A percentile compares a stretch with the other conserved stretches of the same genome.
phyloP scores from a whole-genome alignment of 2,797 vertebrate genomes.

The Gobionotothen gibberifrons region DNA sequence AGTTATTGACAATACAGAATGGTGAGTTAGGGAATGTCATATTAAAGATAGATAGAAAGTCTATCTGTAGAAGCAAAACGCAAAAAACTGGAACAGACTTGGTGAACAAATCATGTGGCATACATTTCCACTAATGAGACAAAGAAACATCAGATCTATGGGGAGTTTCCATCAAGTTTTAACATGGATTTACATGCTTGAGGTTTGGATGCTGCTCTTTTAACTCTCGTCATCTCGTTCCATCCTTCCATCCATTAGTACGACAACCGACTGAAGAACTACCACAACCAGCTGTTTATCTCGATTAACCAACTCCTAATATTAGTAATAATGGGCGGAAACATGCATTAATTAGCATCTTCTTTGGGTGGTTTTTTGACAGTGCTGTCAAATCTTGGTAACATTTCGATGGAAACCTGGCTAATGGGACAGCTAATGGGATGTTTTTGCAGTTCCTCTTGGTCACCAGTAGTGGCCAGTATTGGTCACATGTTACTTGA shows the following conservation, averaged over 20 bases:
- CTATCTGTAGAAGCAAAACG: too few relatives aligned
- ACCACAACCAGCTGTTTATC: neutral
- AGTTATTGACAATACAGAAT: too few relatives aligned
- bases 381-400: too few relatives aligned
- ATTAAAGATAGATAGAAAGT: too few relatives aligned
- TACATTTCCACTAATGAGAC: neutral
- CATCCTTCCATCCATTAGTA: neutral
- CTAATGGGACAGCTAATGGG: neutral
- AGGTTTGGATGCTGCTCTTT: neutral
- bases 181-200: neutral
- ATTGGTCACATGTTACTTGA: neutral
- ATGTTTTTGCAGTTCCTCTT: neutral
- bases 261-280: neutral
- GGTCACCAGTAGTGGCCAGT: slow-evolving; percentile 3
- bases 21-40: too few relatives aligned
- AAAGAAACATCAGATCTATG: neutral
- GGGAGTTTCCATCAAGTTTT: neutral
- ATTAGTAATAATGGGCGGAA: neutral
- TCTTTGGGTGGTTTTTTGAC: neutral
- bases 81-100: too few relatives aligned
- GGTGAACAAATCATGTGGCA: neutral
- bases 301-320: neutral
- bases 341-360: neutral
- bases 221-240: neutral
- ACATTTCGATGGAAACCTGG: neutral